A percentile compares a stretch with the other conserved stretches of the same genome.
These are phyloP conservation scores for Zaprionus gabonicus DNA, from an alignment of 1,140 invertebrate genomes.

Conservation along the genomic window DNA sequence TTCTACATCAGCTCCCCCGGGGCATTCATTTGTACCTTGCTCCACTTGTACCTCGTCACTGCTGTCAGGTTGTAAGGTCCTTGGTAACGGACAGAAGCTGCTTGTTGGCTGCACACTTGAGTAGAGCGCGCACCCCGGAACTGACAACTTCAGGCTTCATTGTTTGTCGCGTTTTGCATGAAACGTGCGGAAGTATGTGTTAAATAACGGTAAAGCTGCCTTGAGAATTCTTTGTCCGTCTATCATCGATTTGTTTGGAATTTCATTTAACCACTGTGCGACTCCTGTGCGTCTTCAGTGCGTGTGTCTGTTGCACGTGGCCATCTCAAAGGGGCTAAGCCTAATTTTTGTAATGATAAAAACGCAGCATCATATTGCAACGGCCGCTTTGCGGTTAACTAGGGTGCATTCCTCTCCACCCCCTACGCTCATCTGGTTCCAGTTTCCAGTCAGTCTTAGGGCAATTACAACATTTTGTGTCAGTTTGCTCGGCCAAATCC, in stretches of 20 bases:
- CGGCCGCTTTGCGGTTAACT: slow-evolving; percentile 61
- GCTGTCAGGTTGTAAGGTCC: slow-evolving; percentile 30
- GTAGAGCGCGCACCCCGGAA: slow-evolving; percentile 36
- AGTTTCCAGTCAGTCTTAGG: slow-evolving; percentile 23
- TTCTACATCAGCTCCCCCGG: neutral
- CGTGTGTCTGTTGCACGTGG: slow-evolving; percentile 55
- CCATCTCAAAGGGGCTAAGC: slow-evolving; percentile 60
- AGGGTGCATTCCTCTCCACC: neutral
- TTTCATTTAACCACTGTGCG: slow-evolving; percentile 22
- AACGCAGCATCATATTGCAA: slow-evolving; percentile 65
- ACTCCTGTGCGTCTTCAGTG: neutral
- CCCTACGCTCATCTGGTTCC: neutral
- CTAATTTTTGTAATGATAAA: slow-evolving; percentile 82
- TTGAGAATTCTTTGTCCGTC: neutral
- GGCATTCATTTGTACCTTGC: neutral
- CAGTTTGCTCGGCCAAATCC: slow-evolving; percentile 75
- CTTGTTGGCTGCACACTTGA: slow-evolving; percentile 60
- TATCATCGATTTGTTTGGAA: slow-evolving; percentile 27
- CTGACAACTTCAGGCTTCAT: slow-evolving; percentile 54
- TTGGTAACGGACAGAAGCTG: slow-evolving; percentile 39
- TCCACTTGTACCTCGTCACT: neutral
- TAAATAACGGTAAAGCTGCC: slow-evolving; percentile 45
- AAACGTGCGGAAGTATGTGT: slow-evolving; percentile 66
- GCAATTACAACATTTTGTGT: slow-evolving; percentile 83
- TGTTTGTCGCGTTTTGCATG: slow-evolving; percentile 61